Base-by-base conservation (phyloP, 2,888 invertebrate species). In the Priocnemis perturbator region DNA sequence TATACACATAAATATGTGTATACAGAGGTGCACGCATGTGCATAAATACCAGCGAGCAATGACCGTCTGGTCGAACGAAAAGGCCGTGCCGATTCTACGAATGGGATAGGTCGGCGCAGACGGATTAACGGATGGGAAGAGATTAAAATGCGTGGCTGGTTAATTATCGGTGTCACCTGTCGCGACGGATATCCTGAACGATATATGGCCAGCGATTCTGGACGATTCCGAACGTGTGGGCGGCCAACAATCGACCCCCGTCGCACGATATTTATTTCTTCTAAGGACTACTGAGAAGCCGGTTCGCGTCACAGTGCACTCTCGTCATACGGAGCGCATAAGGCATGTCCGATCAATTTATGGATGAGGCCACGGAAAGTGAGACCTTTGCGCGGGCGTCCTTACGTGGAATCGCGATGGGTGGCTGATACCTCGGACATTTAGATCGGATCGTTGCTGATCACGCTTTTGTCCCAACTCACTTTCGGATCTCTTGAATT, bases 101-200 rank as follows among this genome's bases (percentile, higher is more conserved):
- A 53, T 23, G n/a, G 57, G 48, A 15, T 14, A 45, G 52, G 62
- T 48, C 62, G 50, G 56, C 20, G 57, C 58, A 30, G 37, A 37
- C 56, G 47, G 26, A 70, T 47, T 50, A 67, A 67, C 67, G 61
- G 37, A 37, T 37, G 64, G 57, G 60, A 50, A 48, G 56, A 63
- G 57, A 63, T 65, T 67, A 30, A 62, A n/a, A 37, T 50, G 45
- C 61, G 30, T 57, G 59, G 57, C 19, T 44, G 67, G 56, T 66
- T 72, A 72, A 74, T 67, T 67, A 60, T 66, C 58, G 53, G 19
- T 19, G 47, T 52, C 56, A 44, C 55, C 57, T 44, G 21, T 30
- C 45, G 21, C 37, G 37, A 37, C 37, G 37, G 37, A 37, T 37
- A 37, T 37, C 37, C 37, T 37, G 37, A 37, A 37, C 37, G 37